Evolutionary conservation across 2,113 vertebrate genomes (phyloP).

Genomic region (Onychostruthus taczanowskii): DNA sequence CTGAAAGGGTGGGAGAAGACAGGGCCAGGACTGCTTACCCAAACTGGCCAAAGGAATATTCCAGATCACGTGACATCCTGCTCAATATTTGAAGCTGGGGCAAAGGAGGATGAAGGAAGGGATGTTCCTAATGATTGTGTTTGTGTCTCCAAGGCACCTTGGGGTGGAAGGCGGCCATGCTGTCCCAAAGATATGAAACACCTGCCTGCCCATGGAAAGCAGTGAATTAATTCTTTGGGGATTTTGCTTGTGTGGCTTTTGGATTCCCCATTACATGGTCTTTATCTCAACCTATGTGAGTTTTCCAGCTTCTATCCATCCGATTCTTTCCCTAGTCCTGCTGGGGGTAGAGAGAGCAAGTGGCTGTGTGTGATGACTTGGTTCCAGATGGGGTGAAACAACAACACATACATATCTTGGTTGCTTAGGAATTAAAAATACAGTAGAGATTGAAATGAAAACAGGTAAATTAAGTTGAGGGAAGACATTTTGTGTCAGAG

Average conservation of each 20-base stretch:
- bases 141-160: background rate
- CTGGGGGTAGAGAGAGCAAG: fast-evolving
- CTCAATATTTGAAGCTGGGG: background rate
- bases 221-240: background rate
- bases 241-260: background rate
- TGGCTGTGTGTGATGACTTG: background rate
- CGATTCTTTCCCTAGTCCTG: background rate
- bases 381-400: background rate
- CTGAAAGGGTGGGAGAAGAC: background rate
- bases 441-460: background rate
- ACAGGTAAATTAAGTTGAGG: background rate
- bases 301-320: background rate
- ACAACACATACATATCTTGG: fast-evolving
- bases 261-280: background rate
- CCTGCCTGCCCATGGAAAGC: background rate
- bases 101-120: background rate
- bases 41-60: background rate
- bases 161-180: fast-evolving
- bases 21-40: background rate
- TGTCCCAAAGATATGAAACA: background rate
- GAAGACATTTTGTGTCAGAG: background rate
- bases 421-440: background rate
- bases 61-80: background rate
- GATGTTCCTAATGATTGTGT: fast-evolving
- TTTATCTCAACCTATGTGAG: background rate